Evolutionary conservation across 2,113 vertebrate species (phyloP).

Genomic region (Paracanthobrama guichenoti): DNA sequence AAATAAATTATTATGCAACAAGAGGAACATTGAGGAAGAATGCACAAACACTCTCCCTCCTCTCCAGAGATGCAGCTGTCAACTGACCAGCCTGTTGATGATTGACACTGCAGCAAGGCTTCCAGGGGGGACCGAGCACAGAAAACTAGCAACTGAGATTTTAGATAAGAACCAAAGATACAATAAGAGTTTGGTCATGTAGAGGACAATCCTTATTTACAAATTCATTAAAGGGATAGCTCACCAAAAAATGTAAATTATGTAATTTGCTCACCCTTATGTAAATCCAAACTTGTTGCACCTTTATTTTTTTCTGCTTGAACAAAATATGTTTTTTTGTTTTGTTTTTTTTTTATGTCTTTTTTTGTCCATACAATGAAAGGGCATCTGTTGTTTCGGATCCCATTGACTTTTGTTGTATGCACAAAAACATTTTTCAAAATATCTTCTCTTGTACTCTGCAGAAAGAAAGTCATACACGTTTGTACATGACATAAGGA

Average conservation of each 20-base stretch:
- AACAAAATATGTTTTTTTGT: too few relatives aligned
- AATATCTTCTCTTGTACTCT: neutral
- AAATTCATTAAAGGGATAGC: neutral
- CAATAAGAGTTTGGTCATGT: neutral
- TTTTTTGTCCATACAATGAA: neutral
- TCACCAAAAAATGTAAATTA: neutral
- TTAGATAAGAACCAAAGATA: constrained; percentile 8
- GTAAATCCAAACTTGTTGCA: neutral
- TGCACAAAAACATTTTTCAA: neutral
- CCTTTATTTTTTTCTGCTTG: neutral
- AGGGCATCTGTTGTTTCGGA: neutral
- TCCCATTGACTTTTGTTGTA: neutral
- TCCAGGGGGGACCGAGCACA: neutral
- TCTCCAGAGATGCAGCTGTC: neutral
- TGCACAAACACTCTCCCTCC: too few relatives aligned
- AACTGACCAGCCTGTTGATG: constrained; percentile 33
- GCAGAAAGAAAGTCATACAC: neutral
- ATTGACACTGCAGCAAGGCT: constrained; percentile 25
- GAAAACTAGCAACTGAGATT: constrained; percentile 29
- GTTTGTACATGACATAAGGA: neutral
- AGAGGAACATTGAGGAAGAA: neutral
- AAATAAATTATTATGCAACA: constrained; percentile 1
- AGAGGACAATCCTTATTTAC: neutral
- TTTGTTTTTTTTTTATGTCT: too few relatives aligned
- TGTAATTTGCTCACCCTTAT: neutral